Conservation (phyloP, 2,888 invertebrate species). For the Chrysopilus asiliformis region DNA sequence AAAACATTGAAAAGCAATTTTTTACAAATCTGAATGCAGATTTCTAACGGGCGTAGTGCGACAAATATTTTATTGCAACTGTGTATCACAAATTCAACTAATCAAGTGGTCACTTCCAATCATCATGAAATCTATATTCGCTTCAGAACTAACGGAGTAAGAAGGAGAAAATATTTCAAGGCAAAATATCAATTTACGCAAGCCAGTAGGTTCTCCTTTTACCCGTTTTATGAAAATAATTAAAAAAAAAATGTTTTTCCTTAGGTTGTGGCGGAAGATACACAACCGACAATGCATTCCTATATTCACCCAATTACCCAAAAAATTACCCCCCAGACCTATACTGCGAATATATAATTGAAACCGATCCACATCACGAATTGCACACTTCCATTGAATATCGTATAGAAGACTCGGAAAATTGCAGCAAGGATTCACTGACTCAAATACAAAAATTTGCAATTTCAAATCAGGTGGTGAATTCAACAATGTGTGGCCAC, state of each 20-base stretch:
- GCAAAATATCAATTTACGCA: conserved; percentile 41
- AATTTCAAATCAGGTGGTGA: too few relatives aligned
- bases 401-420: too few relatives aligned
- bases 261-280: conserved; percentile 64
- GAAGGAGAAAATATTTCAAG: conserved; percentile 48
- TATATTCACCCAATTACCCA: conserved; percentile 73
- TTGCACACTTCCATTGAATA: too few relatives aligned
- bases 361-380: conserved; percentile 47
- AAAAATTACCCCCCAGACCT: conserved; percentile 55
- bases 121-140: conserved; percentile 56
- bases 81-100: conserved; percentile 42
- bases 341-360: conserved; percentile 65
- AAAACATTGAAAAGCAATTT: not conserved
- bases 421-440: too few relatives aligned
- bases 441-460: too few relatives aligned
- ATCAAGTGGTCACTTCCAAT: conserved; percentile 44
- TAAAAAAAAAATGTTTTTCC: conserved; percentile 3
- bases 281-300: conserved; percentile 44
- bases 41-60: conserved; percentile 51
- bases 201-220: conserved; percentile 35
- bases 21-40: conserved; percentile 18
- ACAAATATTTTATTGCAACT: conserved; percentile 43
- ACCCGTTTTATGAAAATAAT: too few relatives aligned
- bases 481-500: too few relatives aligned
- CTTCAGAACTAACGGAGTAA: conserved; percentile 46